Evolutionary conservation across 2,113 vertebrate species (phyloP), one percentile per base, ranked within the genome.

Genomic region (Leptobrachium ailaonicum): DNA sequence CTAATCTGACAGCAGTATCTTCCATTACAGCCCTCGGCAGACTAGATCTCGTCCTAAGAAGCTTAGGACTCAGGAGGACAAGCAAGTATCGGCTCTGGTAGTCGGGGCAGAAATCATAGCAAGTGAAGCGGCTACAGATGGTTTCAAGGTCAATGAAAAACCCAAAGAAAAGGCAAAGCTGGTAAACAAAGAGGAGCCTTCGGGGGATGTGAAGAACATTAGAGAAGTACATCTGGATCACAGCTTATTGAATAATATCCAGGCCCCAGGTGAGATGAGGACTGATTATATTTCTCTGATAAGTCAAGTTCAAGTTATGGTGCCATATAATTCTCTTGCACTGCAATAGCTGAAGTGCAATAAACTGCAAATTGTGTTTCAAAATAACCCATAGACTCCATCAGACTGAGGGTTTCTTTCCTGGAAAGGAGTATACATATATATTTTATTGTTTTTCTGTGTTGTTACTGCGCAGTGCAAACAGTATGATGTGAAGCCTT

Each of bases 11-110:
- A 84, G 82, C 76, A 77, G 0, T 87, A 89, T 90, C 82, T 92
- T 70, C 88, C 85, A 0, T 88, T 87, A 85, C 86, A 96, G 94
- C 87, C 88, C 89, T 76, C 91, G 88, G 79, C 91, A 91, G 41
- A 87, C 85, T 73, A 93, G 91, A 83, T 94, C 95, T 88, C 91
- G 88, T 86, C 96, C 95, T 88, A 98, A 97, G 90, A 95, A 92
- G 79, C 91, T 95, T 87, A 94, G 95, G 90, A 91, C 93, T 83
- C 90, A 89, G 78, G 88, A 88, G 72, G 82, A 91, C 56, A 91
- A 93, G 87, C 89, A 92, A 85, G 80, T 90, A 2, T 87, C 90
- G 80, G 85, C 82, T 82, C 1, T 89, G 82, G 87, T 88, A 53
- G 83, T 78, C 78, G 84, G 83, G 80, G 82, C 90, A 62, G 85